Base-by-base conservation (phyloP, 2,888 invertebrate genomes). In the Coenonympha glycerion region DNA sequence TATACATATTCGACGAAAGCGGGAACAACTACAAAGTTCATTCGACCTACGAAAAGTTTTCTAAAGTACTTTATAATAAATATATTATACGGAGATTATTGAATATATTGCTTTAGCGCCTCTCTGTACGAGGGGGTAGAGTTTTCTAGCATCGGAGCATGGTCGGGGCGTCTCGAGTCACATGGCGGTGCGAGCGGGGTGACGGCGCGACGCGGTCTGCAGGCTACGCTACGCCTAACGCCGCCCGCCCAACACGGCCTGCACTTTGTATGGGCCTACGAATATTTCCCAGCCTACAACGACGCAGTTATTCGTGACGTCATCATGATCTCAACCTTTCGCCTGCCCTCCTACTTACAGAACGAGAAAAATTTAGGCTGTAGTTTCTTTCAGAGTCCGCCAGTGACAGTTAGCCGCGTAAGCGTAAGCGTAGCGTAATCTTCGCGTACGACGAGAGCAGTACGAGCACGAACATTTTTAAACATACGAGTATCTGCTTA, bases 171-270 rank as follows among this genome's bases (percentile, higher is more conserved):
- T 47, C 48, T n/a, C n/a, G n/a, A n/a, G n/a, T n/a, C n/a, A n/a
- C n/a, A n/a, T n/a, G n/a, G n/a, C n/a, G n/a, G n/a, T n/a, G n/a
- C n/a, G n/a, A 58, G 65, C 64, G 55, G 61, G 57, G 60, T 71
- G 77, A 65, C 63, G 67, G 70, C 76, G 73, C 78, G 75, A 62
- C 65, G 68, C 73, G 68, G 60, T 80, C 71, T 82, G 82, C 66
- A 75, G 71, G 37, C 51, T 53, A 49, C n/a, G n/a, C n/a, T n/a
- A n/a, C n/a, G n/a, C n/a, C n/a, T n/a, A n/a, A n/a, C 58, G 53
- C 69, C 69, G 69, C 66, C 69, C 71, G 69, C 70, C 67, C 62
- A 57, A 48, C 39, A 21, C 39, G 34, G 22, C 47, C 18, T 48
- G 51, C 41, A 42, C 41, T 52, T 47, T 37, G 30, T 30, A 47